Evolutionary conservation across 2,888 invertebrate genomes (phyloP).

Genomic region (Dolomedes plantarius): DNA sequence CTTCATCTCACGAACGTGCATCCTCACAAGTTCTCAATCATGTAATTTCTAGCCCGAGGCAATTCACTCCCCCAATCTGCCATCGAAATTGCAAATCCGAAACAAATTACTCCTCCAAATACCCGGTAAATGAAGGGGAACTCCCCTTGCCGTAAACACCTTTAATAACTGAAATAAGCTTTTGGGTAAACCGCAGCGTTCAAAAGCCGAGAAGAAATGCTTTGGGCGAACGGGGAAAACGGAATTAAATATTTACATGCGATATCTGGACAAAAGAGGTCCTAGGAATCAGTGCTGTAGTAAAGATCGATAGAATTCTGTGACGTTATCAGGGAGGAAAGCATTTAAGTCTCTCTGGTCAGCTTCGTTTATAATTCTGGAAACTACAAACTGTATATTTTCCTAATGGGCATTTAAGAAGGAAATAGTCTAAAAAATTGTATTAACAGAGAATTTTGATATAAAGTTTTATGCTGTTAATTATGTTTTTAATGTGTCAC

Average conservation of each 20-base stretch:
- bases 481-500: too few relatives aligned
- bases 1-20: too few relatives aligned
- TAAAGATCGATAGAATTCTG: not conserved
- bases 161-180: constrained; percentile 44
- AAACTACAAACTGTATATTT: too few relatives aligned
- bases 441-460: too few relatives aligned
- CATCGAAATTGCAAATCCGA: constrained; percentile 62
- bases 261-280: not conserved
- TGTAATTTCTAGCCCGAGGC: not conserved
- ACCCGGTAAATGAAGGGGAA: constrained; percentile 44
- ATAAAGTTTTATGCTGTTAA: too few relatives aligned
- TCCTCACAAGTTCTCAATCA: not conserved
- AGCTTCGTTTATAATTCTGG: too few relatives aligned
- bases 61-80: not conserved
- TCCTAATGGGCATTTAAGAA: too few relatives aligned
- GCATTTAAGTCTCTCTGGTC: too few relatives aligned
- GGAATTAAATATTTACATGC: not conserved
- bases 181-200: constrained; percentile 3
- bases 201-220: not conserved
- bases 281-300: not conserved
- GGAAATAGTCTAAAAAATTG: too few relatives aligned
- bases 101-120: constrained; percentile 56
- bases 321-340: too few relatives aligned
- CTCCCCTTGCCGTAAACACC: constrained; percentile 27
- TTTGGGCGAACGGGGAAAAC: not conserved